Base-by-base conservation (phyloP, 2,888 invertebrate species). In the Orthosia gothica region DNA sequence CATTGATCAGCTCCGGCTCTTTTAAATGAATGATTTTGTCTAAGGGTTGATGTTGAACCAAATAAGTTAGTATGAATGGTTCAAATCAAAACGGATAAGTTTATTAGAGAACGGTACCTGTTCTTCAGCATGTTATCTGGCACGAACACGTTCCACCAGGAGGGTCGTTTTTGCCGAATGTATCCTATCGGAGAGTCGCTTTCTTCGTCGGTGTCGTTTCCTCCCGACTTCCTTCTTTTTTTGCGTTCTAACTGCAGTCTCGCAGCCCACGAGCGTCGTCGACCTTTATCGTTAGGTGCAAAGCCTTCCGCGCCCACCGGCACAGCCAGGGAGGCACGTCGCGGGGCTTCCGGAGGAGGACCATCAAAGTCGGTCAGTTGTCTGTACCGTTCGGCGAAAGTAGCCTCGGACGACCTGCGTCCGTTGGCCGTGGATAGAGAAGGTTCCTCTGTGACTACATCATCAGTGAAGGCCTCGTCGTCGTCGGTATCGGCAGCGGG, bases 101-200 rank as follows among this genome's bases (percentile, higher is more conserved):
- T 69, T 32, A 59, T 54, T 55, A 58, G 40, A 70, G 52, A 73
- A 79, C 75, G 74, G 83, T 96, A 98, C 98, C 98, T 98, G 96
- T 97, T 97, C 87, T 97, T 97, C 78, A 97, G 96, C 97, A 97
- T 97, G 90, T 97, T 98, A 88, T 98, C 98, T 66, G 98, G 98
- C 62, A 98, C 98, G 92, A 98, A 98, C 82, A 98, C 98, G 93
- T 98, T 98, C 98, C 98, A 99, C 98, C 98, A 99, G 55, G 98
- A 98, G 55, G 98, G 98, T 80, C 98, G 97, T 92, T 98, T 98
- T 93, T 98, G 97, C 47, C 98, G 95, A 55, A 96, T 95, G 90
- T 96, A 97, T 79, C 40, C 40, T 40, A 88, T 93, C 12, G 92
- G 96, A 86, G 91, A 91, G 79, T 96, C 96, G 82, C 90, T 92